Conservation (phyloP, 2,888 invertebrate species). For the Xestia ashworthii region DNA sequence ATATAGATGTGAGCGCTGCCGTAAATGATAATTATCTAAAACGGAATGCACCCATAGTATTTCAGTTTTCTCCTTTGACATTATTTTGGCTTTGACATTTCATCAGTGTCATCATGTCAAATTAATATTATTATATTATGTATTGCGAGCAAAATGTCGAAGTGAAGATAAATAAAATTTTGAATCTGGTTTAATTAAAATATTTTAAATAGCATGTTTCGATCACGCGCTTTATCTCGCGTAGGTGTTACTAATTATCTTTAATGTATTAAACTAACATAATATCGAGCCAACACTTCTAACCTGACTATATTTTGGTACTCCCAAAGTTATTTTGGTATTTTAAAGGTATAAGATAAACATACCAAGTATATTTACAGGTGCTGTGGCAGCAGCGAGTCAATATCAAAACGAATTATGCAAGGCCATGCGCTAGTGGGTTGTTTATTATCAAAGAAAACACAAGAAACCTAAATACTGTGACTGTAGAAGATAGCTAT, state of each 20-base stretch:
- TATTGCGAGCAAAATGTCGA: no score
- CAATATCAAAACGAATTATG: slow-evolving; percentile 69
- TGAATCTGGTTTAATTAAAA: neutral
- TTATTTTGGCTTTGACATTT: no score
- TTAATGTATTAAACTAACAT: neutral
- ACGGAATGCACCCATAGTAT: no score
- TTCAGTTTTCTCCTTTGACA: no score
- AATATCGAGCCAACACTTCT: neutral
- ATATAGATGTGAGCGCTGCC: no score
- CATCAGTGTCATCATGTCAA: no score
- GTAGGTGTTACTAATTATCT: slow-evolving; percentile 63
- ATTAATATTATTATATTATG: no score
- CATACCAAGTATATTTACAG: slow-evolving; percentile 62
- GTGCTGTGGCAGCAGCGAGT: slow-evolving; percentile 67
- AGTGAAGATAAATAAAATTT: slow-evolving; percentile 26
- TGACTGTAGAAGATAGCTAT: slow-evolving; percentile 86
- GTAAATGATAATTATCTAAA: no score
- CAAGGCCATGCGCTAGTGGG: slow-evolving; percentile 67
- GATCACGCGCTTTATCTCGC: slow-evolving; percentile 68
- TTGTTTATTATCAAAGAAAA: slow-evolving; percentile 49
- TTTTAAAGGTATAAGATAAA: neutral
- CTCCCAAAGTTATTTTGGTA: slow-evolving; percentile 29
- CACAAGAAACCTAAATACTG: slow-evolving; percentile 76
- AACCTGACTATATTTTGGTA: slow-evolving; percentile 20
- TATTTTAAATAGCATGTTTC: slow-evolving; percentile 65